Conservation (phyloP, 2,113 vertebrate species). For the Rutilus rutilus region DNA sequence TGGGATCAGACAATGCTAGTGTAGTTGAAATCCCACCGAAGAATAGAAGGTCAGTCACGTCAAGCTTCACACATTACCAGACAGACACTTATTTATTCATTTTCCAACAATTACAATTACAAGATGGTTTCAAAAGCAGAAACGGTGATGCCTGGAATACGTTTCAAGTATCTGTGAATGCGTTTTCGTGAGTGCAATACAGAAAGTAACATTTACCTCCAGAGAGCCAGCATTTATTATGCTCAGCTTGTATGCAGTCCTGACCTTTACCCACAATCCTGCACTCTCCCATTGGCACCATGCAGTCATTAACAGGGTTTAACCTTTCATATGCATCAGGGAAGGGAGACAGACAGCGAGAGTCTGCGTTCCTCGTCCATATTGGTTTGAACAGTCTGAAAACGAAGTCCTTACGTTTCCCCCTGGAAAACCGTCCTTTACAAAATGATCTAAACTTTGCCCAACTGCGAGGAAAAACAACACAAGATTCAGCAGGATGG, state of each 20-base stretch:
- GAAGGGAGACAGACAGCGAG: neutral
- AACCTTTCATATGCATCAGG: constrained; percentile 46
- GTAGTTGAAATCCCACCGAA: neutral
- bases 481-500: neutral
- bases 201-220: constrained; percentile 27
- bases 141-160: neutral
- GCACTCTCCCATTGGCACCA: constrained; percentile 5
- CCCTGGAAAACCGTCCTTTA: neutral
- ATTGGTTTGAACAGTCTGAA: neutral
- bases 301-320: constrained; percentile 50
- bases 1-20: neutral
- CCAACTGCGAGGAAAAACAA: neutral
- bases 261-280: constrained; percentile 49
- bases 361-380: neutral
- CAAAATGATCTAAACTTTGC: neutral
- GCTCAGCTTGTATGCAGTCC: constrained; percentile 9
- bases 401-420: neutral
- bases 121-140: neutral
- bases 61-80: neutral
- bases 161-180: neutral
- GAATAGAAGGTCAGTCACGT: neutral
- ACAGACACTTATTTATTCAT: neutral
- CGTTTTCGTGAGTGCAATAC: neutral
- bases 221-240: constrained; percentile 48
- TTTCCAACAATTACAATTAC: neutral